Evolutionary conservation across 2,113 vertebrate species (phyloP).

Genomic region (Thomomys bottae): DNA sequence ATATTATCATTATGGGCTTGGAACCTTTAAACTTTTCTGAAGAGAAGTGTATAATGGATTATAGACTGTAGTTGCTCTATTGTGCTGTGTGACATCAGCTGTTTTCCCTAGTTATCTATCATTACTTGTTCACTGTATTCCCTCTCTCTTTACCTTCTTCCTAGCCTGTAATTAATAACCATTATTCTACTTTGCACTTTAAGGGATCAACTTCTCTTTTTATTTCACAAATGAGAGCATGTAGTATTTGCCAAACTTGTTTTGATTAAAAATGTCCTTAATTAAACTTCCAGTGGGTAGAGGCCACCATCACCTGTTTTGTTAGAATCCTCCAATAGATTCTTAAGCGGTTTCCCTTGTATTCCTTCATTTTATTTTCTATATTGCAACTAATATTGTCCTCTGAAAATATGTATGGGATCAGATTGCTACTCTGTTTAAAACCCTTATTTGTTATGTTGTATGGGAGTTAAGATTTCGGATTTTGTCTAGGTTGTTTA

Average conservation of each 20-base stretch:
- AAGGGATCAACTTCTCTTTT: no score
- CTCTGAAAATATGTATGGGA: not conserved
- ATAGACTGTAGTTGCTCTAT: no score
- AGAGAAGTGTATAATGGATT: not conserved
- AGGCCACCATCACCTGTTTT: not conserved
- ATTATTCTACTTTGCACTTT: not conserved
- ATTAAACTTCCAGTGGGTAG: not conserved
- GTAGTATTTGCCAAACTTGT: not conserved
- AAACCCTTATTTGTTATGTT: not conserved
- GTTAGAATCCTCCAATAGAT: accelerated
- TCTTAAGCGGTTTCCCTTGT: not conserved
- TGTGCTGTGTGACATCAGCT: not conserved
- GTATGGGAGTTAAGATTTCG: not conserved
- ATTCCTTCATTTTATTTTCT: not conserved
- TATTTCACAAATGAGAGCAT: not conserved
- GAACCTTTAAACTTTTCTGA: accelerated
- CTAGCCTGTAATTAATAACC: not conserved
- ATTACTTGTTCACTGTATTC: not conserved
- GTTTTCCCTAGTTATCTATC: no score
- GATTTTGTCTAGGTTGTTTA: not conserved
- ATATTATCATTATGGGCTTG: not conserved
- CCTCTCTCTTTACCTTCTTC: not conserved
- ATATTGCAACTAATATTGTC: no score
- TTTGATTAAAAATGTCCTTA: not conserved
- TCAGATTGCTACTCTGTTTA: not conserved